These are phyloP conservation scores for Eretmocerus hayati DNA, from an alignment of 2,888 invertebrate species.

Conservation along the genomic window DNA sequence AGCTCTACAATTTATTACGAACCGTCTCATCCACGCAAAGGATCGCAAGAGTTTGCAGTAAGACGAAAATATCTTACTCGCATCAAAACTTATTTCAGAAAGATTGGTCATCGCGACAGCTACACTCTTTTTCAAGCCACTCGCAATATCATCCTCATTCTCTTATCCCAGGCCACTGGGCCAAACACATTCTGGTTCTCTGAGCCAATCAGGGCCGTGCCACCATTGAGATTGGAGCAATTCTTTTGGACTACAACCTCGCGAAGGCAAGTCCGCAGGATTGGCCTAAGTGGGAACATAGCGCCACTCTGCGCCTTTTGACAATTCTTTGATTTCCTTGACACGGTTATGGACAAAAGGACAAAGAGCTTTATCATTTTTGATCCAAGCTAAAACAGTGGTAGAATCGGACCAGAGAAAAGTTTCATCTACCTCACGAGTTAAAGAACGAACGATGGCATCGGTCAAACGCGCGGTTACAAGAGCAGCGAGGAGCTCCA, in stretches of 20 bases:
- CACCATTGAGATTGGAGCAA: background rate
- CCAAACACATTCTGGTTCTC: background rate
- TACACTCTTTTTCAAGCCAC: background rate
- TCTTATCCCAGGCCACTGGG: background rate
- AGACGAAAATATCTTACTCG: background rate
- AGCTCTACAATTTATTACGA: background rate
- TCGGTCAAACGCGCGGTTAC: constrained; percentile 1
- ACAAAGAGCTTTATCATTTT: constrained; percentile 22
- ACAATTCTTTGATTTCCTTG: constrained; percentile 27
- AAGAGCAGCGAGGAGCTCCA: constrained; percentile 3
- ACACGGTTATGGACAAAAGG: constrained; percentile 30
- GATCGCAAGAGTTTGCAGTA: background rate
- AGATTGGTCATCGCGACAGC: background rate
- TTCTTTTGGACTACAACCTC: background rate
- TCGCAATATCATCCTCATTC: background rate
- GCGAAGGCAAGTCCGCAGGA: constrained; percentile 30
- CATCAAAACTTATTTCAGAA: background rate
- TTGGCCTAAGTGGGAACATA: constrained; percentile 26
- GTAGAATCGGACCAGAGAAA: constrained; percentile 9
- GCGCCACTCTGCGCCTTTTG: constrained; percentile 23
- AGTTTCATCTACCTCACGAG: background rate
- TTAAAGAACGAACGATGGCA: background rate
- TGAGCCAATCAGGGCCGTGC: background rate
- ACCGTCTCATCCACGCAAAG: background rate
- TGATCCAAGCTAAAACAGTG: constrained; percentile 4